Base-by-base conservation (phyloP, 1,140 invertebrate genomes). In the Oryctes rhinoceros region DNA sequence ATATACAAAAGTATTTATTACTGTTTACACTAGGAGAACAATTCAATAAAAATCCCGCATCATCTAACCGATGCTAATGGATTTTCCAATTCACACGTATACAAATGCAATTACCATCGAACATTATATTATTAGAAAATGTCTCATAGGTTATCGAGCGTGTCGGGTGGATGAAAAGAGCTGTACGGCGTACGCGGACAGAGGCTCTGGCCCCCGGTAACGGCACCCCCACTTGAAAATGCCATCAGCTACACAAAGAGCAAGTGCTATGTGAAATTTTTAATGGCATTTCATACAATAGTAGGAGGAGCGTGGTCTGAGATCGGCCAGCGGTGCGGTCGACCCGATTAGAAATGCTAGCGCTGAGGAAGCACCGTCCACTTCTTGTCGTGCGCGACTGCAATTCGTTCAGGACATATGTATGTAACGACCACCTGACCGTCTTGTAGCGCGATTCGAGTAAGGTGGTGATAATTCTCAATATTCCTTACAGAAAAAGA, bases 231-330 rank as follows among this genome's bases (percentile, higher is more conserved):
- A 76, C 75, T 76, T 81, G 79, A 49, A 81, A 81, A 81, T 81
- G 81, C 81, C 81, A 81, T 80, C 76, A 71, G 30, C 59, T 75
- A 81, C 65, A 81, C 81, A 81, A 80, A 81, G 79, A 81, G 78
- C 81, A 81, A 81, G 81, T 81, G 81, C 81, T 49, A 80, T 81
- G 81, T 81, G 81, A 81, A 81, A 81, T 81, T 81, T 81, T 81
- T 81, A 81, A 81, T 81, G 81, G 76, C 81, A 81, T 81, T 81
- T 81, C 76, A 81, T 76, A 81, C 81, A 81, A 81, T 81, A 81
- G 81, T 81, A 37, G 81, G 81, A 74, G 81, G 81, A 76, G 78
- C 76, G 18, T 65, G 75, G 76, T 81, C 74, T 77, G 35, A 79
- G 77, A 20, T 80, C 78, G 79, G 49, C 78, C 81, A 81, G 75